Base-by-base conservation (phyloP, 2,113 vertebrate genomes). In the Psettodes erumei region DNA sequence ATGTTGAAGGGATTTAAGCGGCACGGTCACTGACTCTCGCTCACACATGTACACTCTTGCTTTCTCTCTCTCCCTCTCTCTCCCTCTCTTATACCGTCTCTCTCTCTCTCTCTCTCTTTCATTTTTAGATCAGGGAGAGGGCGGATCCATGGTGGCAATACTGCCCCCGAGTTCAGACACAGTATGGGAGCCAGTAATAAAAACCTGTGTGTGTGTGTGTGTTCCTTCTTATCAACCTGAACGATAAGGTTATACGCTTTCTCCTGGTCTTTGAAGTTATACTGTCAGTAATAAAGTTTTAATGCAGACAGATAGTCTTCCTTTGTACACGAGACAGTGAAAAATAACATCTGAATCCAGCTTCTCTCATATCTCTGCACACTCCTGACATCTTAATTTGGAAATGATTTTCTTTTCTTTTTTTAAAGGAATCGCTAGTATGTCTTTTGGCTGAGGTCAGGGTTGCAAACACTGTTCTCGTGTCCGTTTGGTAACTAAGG, bases 1-100 rank as follows among this genome's bases (percentile, higher is more conserved):
- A 90, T 64, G 83, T 80, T 40, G 32, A 79, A n/a, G 35, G 47
- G 64, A 61, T 81, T 64, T 65, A 51, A 81, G 82, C 74, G 72
- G 83, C 72, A 35, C 55, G n/a, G 25, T 62, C 86, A 66, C 16
- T 55, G 25, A 71, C 76, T 83, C 74, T 59, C 42, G 8, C 28
- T 75, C 54, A 47, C 64, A 72, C 81, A 55, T 38, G 65, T 56
- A 48, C 23, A 21, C 32, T 58, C 77, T 38, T 25, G 13, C 37
- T 54, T 12, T 60, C 59, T 70, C 37, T 27, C 45, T 33, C 23
- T 59, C 38, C 27, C 32, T 51, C 9, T 37, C 6, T 16, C 51
- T n/a, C n/a, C 9, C 33, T 38, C 37, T 68, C 33, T 11, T 8
- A 62, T 18, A 30, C 5, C n/a, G 21, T 45, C 32, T 50, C 80